Base-by-base conservation (phyloP, 2,797 vertebrate species). In the Enteromius treurensis region DNA sequence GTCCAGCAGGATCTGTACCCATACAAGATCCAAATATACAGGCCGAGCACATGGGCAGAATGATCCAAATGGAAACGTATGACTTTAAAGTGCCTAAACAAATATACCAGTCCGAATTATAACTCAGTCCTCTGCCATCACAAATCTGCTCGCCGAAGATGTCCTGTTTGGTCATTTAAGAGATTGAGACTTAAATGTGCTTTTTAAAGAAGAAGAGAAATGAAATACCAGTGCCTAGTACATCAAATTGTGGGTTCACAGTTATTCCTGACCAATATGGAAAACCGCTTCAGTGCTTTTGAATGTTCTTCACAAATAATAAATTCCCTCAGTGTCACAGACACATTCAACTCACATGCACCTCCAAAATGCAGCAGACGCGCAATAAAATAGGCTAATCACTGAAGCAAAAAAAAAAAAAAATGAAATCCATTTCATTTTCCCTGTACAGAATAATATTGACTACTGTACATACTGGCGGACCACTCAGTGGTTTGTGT, bases 401-500 rank as follows among this genome's bases (percentile, higher is more conserved):
- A 53, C 71, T 21, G n/a, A 68, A n/a, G 62, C 58, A 69, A 79
- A 84, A 62, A 70, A 87, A 60, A 51, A 77, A 23, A 32, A 82
- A 78, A 82, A 82, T 79, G 64, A 68, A 84, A 89, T 80, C 69
- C 85, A 85, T 84, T 85, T 84, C 80, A 53, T 79, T 82, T 78
- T 75, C 79, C 64, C 80, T 21, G 49, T 47, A 82, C 40, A 55
- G 76, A 81, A 81, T 70, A 45, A 40, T 81, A 42, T 79, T 23
- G 51, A 68, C 75, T 49, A 74, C 49, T 82, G 58, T 73, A 83
- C 45, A 84, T 82, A 88, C 53, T 34, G 65, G 73, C 47, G 79
- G 82, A 82, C 73, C 74, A 70, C 71, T 84, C 82, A 82, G 82
- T 86, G 85, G 87, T 84, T 86, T 89, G 71, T 77, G 85, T 89